A percentile compares a stretch with the other conserved stretches of the same genome.
phyloP scores from a whole-genome alignment of 92 coral and sea anemone species.

The Palythoa grandiflora region DNA sequence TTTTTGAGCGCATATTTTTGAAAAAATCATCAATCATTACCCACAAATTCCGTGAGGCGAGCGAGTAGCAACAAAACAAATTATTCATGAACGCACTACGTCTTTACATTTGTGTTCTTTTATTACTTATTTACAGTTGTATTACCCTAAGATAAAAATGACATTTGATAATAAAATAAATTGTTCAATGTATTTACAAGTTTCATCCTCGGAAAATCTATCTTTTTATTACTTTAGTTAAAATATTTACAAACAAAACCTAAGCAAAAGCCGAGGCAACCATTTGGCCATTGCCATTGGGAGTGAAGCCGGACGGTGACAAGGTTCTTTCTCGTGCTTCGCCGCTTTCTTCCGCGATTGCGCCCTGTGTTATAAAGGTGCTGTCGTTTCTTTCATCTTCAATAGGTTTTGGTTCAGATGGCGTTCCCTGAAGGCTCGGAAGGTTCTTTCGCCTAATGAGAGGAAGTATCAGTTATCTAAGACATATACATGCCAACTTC shows the following conservation, averaged over 20 bases:
- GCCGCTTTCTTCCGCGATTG: conserved; percentile 32
- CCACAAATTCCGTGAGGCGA: not conserved
- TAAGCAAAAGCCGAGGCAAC: conserved; percentile 32
- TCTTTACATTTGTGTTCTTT: not conserved
- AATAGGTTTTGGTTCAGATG: conserved; percentile 42
- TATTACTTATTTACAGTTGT: not conserved
- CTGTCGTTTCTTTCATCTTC: conserved; percentile 59
- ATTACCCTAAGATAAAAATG: not conserved
- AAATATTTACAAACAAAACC: not conserved
- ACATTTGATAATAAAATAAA: not conserved
- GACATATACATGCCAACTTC: not conserved
- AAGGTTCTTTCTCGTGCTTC: conserved; percentile 8
- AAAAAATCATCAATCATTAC: not conserved
- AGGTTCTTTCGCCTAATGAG: conserved; percentile 23
- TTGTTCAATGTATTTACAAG: not conserved
- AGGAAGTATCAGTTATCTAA: not conserved
- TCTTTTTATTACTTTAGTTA: not conserved
- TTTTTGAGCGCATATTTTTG: not conserved
- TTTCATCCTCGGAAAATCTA: not conserved
- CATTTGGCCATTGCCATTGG: conserved; percentile 39
- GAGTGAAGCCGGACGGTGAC: not conserved
- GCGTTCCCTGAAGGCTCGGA: conserved; percentile 47
- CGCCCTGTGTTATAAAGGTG: conserved; percentile 85
- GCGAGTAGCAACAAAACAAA: too few species aligned
- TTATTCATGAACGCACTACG: too few species aligned